Conservation (phyloP, 2,797 vertebrate species). For the Tarsius wallacei region DNA sequence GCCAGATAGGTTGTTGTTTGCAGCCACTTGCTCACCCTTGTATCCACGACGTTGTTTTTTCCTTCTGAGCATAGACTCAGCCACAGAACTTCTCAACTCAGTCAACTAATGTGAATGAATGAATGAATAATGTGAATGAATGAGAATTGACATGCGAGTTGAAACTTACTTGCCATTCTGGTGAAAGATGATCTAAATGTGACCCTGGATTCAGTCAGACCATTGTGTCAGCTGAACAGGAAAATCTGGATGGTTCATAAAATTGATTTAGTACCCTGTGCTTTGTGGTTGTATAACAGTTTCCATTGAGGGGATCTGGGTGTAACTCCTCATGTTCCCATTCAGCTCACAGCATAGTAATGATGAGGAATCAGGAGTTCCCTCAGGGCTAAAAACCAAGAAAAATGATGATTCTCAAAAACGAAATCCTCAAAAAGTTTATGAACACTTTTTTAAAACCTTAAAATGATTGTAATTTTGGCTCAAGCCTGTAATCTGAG, state of each 20-base stretch:
- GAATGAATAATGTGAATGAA: neutral
- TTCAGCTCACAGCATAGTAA: neutral
- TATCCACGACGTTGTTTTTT: neutral
- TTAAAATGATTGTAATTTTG: neutral
- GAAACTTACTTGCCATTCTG: constrained; percentile 10
- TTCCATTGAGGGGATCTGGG: neutral
- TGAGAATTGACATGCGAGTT: neutral
- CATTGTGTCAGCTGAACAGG: neutral
- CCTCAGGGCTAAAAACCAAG: neutral
- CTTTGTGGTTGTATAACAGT: constrained; percentile 7
- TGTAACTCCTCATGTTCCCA: constrained; percentile 8
- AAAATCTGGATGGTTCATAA: neutral
- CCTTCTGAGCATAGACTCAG: constrained; percentile 9
- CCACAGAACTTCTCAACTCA: neutral
- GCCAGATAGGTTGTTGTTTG: neutral
- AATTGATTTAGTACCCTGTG: neutral
- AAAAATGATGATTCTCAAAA: constrained; percentile 59
- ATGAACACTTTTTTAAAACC: neutral
- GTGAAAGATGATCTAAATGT: neutral
- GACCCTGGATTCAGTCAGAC: constrained; percentile 48
- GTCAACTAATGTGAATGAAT: neutral
- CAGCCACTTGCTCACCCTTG: neutral
- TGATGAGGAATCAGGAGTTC: constrained; percentile 10
- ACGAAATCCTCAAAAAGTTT: constrained; percentile 56
- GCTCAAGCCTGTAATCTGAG: no score